phyloP scores from a whole-genome alignment of 92 coral and sea anemone genomes.

The Phymanthus crucifer region DNA sequence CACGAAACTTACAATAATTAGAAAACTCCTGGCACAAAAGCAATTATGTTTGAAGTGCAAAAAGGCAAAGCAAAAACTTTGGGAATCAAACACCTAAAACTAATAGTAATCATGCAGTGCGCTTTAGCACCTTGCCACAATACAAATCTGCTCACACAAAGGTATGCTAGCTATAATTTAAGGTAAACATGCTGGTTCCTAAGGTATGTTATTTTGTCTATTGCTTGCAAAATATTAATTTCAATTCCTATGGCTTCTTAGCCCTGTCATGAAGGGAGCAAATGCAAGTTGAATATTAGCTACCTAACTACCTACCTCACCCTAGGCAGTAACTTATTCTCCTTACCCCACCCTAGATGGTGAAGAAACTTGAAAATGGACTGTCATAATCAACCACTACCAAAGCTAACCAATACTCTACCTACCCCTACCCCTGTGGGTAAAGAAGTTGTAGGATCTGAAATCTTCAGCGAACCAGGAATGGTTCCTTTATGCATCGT shows the following conservation, averaged over 20 bases:
- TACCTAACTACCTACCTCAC: conserved; percentile 1
- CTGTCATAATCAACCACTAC: not conserved
- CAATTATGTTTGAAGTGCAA: not conserved
- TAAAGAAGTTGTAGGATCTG: conserved; percentile 16
- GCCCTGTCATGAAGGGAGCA: not conserved
- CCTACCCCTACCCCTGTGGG: not conserved
- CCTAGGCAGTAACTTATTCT: not conserved
- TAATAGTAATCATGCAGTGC: not conserved
- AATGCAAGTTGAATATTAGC: not conserved
- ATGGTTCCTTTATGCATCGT: conserved; percentile 10
- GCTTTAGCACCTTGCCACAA: not conserved
- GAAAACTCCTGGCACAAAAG: not conserved
- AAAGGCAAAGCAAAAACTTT: not conserved
- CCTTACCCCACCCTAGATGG: conserved; percentile 3
- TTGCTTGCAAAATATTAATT: conserved; percentile 11
- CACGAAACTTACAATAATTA: not conserved
- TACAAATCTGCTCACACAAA: not conserved
- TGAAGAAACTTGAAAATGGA: not conserved
- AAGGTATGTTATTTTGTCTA: not conserved
- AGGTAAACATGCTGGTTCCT: not conserved
- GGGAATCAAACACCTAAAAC: not conserved
- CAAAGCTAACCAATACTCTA: not conserved
- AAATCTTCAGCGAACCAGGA: not conserved
- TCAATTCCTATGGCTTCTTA: conserved; percentile 8
- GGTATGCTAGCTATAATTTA: conserved; percentile 1